phyloP scores from a whole-genome alignment of 2,888 invertebrate genomes.

The Galerucella nymphaeae region DNA sequence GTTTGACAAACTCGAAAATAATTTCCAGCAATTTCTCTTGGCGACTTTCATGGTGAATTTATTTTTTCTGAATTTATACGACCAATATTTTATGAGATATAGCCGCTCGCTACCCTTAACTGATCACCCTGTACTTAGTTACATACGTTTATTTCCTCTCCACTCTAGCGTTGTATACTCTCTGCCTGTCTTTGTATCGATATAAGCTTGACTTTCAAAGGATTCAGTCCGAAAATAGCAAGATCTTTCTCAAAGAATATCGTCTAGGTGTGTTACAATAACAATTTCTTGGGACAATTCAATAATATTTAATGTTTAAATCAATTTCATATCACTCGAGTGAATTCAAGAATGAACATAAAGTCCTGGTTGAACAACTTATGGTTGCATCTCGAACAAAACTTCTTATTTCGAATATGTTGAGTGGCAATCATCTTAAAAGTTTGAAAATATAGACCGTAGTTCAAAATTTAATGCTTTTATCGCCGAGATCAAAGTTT shows the following conservation, averaged over 20 bases:
- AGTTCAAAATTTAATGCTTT: neutral
- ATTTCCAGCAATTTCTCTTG: too few relatives aligned
- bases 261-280: too few relatives aligned
- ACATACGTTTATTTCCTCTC: neutral
- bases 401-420: neutral
- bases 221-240: neutral
- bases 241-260: neutral
- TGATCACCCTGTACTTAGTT: too few relatives aligned
- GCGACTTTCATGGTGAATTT: too few relatives aligned
- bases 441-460: neutral
- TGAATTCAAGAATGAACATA: too few relatives aligned
- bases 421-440: neutral
- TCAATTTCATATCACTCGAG: too few relatives aligned
- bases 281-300: too few relatives aligned
- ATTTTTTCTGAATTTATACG: too few relatives aligned
- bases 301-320: too few relatives aligned
- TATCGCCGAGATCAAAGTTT: neutral
- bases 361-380: neutral
- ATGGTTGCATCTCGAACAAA: neutral
- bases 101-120: too few relatives aligned
- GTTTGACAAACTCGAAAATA: too few relatives aligned
- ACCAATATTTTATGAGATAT: too few relatives aligned
- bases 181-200: neutral
- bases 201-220: neutral
- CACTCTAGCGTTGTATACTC: neutral